phyloP scores from a whole-genome alignment of 2,113 vertebrate genomes.

The Oncorhynchus keta region DNA sequence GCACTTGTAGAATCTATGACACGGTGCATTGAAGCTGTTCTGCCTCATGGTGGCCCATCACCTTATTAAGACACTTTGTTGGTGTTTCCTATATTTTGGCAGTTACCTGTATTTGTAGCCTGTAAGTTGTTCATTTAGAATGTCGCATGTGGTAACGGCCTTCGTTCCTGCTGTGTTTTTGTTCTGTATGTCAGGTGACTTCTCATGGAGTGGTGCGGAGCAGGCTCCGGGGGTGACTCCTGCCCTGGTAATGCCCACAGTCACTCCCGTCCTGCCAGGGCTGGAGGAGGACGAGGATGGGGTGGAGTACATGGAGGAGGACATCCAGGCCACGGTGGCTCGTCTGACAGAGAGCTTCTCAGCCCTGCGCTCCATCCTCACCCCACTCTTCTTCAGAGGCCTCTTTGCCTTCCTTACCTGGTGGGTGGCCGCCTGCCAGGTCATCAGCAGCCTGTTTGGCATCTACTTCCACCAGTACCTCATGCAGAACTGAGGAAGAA shows the following conservation, averaged over 20 bases:
- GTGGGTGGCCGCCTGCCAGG: constrained; percentile 92
- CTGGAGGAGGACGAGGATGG: constrained; percentile 72
- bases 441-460: constrained; percentile 89
- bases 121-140: too few relatives aligned
- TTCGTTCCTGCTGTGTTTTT: too few relatives aligned
- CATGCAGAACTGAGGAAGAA: constrained; percentile 71
- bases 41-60: too few relatives aligned
- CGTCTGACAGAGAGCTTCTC: constrained; percentile 72
- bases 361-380: constrained; percentile 74
- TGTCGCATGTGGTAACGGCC: not conserved
- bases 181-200: constrained; percentile 74
- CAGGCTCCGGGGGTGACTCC: constrained; percentile 48
- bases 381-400: constrained; percentile 82
- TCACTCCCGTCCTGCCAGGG: accelerated
- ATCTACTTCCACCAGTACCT: constrained; percentile 96
- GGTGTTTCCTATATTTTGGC: too few relatives aligned
- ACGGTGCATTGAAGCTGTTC: too few relatives aligned
- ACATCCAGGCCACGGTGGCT: constrained; percentile 77
- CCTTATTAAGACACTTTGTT: too few relatives aligned
- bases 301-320: constrained; percentile 65
- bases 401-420: constrained; percentile 89
- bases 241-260: constrained; percentile 22
- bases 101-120: too few relatives aligned
- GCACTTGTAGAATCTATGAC: too few relatives aligned
- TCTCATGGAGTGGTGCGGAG: constrained; percentile 80